phyloP scores from a whole-genome alignment of 2,888 invertebrate genomes.

The Leptinotarsa tumamoca region DNA sequence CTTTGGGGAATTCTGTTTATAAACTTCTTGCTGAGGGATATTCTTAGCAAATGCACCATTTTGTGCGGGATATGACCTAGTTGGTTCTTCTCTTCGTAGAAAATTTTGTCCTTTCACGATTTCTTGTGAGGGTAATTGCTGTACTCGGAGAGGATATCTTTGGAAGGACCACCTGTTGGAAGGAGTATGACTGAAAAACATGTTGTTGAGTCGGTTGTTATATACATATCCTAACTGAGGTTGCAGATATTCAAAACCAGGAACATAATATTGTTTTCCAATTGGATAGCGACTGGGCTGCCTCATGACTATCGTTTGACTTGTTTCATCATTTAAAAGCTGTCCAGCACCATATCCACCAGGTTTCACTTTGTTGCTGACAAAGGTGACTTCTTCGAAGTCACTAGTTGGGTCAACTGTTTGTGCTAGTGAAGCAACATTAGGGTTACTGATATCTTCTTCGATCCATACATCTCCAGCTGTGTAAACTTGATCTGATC shows the following conservation, averaged over 20 bases:
- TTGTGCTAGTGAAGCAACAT: too few species aligned
- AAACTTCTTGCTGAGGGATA: not conserved
- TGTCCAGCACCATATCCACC: not conserved
- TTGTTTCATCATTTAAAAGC: not conserved
- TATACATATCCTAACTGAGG: not conserved
- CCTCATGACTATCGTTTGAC: not conserved
- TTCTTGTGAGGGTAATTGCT: not conserved
- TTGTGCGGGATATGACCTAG: not conserved
- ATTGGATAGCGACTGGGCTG: not conserved
- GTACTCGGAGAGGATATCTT: not conserved
- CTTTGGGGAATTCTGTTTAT: not conserved
- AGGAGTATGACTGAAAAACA: not conserved
- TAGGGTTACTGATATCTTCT: too few species aligned
- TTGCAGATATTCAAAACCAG: not conserved
- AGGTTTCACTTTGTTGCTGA: not conserved
- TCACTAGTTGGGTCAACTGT: not conserved
- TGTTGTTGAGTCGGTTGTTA: not conserved
- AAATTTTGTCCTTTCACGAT: not conserved
- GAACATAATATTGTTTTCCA: not conserved
- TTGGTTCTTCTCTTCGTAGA: not conserved
- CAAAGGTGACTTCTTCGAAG: not conserved
- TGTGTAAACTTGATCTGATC: too few species aligned
- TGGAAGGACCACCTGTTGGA: not conserved
- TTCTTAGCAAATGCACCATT: not conserved
- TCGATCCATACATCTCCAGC: too few species aligned